Evolutionary conservation across 2,797 vertebrate species (phyloP).

Genomic region (Champsocephalus gunnari): DNA sequence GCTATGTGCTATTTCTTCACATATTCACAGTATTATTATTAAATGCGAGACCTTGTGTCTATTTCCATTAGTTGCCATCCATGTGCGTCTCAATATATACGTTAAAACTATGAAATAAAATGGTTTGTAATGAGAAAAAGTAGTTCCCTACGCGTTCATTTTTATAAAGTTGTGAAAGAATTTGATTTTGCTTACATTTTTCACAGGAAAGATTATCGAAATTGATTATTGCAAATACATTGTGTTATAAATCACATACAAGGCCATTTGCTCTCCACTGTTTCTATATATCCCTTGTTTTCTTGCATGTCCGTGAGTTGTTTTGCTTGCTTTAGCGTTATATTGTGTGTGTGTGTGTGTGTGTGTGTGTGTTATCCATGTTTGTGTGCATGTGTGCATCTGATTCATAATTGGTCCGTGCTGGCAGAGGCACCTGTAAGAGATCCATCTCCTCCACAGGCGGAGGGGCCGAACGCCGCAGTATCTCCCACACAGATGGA

Average conservation of each 20-base stretch:
- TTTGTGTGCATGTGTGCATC: constrained; percentile 40
- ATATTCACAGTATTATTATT: constrained; percentile 12
- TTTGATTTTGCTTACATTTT: neutral
- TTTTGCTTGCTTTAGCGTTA: constrained; percentile 2
- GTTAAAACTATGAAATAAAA: constrained; percentile 18
- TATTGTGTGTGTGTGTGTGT: constrained; percentile 1
- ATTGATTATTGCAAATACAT: neutral
- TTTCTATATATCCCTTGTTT: neutral
- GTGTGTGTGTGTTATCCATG: constrained; percentile 21
- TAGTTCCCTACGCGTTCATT: neutral
- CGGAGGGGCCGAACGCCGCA: constrained; percentile 49
- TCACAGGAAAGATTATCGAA: neutral
- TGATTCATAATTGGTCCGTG: constrained; percentile 72
- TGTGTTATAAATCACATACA: neutral
- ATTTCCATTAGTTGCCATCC: constrained; percentile 30
- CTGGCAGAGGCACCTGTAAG: constrained; percentile 73
- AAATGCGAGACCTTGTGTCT: constrained; percentile 11
- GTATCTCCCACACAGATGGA: constrained; percentile 77
- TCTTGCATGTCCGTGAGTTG: neutral
- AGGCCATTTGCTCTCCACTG: neutral
- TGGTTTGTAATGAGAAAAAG: constrained; percentile 21
- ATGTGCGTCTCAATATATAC: constrained; percentile 23
- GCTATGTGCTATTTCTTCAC: neutral
- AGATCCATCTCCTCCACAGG: constrained; percentile 75
- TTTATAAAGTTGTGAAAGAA: constrained; percentile 1